phyloP scores from a whole-genome alignment of 1,140 invertebrate genomes.

The Leptinotarsa defecta region DNA sequence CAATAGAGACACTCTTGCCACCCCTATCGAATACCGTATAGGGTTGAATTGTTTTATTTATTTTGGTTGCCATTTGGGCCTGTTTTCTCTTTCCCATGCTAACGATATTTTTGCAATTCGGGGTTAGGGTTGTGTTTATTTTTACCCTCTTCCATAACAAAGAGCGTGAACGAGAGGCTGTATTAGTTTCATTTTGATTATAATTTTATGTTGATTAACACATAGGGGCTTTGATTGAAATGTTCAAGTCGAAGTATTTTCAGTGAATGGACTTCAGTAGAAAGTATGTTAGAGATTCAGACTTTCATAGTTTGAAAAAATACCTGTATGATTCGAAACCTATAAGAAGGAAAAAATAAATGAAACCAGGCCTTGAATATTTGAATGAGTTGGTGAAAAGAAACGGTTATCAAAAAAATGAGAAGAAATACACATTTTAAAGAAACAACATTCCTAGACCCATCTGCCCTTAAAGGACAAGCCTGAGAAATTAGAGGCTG shows the following conservation, averaged over 20 bases:
- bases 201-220: slow-evolving; percentile 15
- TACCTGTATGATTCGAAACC: too few species aligned
- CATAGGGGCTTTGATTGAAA: slow-evolving; percentile 5
- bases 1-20: slow-evolving; percentile 2
- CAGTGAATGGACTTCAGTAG: too few species aligned
- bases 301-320: too few species aligned
- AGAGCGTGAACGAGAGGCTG: slow-evolving; percentile 1
- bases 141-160: slow-evolving; percentile 26
- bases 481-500: too few species aligned
- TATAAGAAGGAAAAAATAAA: too few species aligned
- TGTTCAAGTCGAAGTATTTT: neutral
- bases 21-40: slow-evolving; percentile 24
- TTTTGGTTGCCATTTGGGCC: slow-evolving; percentile 29
- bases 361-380: too few species aligned
- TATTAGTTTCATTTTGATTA: slow-evolving; percentile 25
- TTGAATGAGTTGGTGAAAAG: too few species aligned
- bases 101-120: slow-evolving; percentile 33
- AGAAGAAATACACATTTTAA: too few species aligned
- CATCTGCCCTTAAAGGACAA: too few species aligned
- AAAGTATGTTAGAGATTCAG: too few species aligned
- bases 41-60: slow-evolving; percentile 35
- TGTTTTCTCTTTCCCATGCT: slow-evolving; percentile 29
- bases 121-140: slow-evolving; percentile 29
- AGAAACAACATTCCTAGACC: too few species aligned
- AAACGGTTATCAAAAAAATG: too few species aligned